phyloP scores from a whole-genome alignment of 2,113 vertebrate species.

The Nyctibius bracteatus region DNA sequence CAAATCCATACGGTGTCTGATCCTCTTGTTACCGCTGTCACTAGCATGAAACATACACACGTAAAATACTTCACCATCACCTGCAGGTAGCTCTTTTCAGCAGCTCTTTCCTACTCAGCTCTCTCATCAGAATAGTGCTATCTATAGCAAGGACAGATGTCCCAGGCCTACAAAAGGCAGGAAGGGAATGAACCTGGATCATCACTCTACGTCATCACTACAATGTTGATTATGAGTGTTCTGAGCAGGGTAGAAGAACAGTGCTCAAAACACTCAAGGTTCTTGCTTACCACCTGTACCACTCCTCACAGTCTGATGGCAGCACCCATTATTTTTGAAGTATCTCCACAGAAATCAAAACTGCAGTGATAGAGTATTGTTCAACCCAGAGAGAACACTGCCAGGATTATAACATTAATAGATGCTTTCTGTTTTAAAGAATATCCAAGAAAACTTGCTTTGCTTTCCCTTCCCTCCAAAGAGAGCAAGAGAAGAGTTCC shows the following conservation, averaged over 20 bases:
- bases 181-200: not conserved
- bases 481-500: rapidly evolving
- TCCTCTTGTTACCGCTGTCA: not conserved
- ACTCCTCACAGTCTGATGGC: not conserved
- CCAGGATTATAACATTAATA: not conserved
- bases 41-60: not conserved
- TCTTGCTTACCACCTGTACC: not conserved
- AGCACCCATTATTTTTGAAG: not conserved
- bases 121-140: not conserved
- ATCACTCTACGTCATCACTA: not conserved
- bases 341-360: not conserved
- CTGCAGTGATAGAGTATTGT: not conserved
- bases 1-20: not conserved
- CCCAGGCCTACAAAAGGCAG: not conserved
- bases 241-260: not conserved
- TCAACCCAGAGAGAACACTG: not conserved
- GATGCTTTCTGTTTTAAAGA: not conserved
- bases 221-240: not conserved
- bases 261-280: not conserved
- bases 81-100: not conserved
- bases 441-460: not conserved
- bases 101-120: not conserved
- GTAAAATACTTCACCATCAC: not conserved
- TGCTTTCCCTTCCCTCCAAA: not conserved
- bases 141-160: not conserved